Percentiles rank a stretch among this genome's conserved stretches.
Conservation (phyloP, 2,113 vertebrate genomes). For the Hucho hucho region DNA sequence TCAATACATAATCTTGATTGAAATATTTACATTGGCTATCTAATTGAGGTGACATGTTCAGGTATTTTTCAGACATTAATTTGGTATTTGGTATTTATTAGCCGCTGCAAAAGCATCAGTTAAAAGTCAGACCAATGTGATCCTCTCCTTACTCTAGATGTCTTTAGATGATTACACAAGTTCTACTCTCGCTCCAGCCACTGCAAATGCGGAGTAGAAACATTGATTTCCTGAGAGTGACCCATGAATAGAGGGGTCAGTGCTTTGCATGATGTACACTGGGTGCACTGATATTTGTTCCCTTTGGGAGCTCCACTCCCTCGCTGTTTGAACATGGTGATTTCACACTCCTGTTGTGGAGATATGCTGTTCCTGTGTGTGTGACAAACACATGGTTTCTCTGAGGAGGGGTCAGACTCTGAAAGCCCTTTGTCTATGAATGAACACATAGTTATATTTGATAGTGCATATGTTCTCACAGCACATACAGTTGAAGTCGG, state of each 20-base stretch:
- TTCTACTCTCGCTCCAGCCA: not conserved
- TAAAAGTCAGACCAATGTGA: too few species aligned
- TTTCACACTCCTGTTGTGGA: conserved; percentile 72
- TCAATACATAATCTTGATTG: too few species aligned
- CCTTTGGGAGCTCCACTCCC: conserved; percentile 17
- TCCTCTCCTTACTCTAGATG: too few species aligned
- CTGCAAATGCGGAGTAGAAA: conserved; percentile 29
- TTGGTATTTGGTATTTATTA: too few species aligned
- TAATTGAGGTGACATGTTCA: too few species aligned
- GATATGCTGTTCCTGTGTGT: conserved; percentile 61
- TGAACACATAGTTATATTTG: conserved; percentile 16
- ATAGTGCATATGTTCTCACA: too few species aligned
- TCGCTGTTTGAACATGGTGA: conserved; percentile 62
- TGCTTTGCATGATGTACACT: conserved; percentile 37
- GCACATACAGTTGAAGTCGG: too few species aligned
- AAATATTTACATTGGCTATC: too few species aligned
- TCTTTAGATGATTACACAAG: not conserved
- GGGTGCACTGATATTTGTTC: conserved; percentile 37
- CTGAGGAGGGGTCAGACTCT: conserved; percentile 53
- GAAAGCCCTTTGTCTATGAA: conserved; percentile 47
- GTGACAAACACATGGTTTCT: conserved; percentile 63
- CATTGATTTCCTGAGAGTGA: conserved; percentile 40
- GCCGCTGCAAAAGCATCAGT: too few species aligned
- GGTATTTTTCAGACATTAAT: too few species aligned
- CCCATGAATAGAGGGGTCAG: conserved; percentile 50